Conservation (phyloP, 2,888 invertebrate species). For the Eilema depressum region DNA sequence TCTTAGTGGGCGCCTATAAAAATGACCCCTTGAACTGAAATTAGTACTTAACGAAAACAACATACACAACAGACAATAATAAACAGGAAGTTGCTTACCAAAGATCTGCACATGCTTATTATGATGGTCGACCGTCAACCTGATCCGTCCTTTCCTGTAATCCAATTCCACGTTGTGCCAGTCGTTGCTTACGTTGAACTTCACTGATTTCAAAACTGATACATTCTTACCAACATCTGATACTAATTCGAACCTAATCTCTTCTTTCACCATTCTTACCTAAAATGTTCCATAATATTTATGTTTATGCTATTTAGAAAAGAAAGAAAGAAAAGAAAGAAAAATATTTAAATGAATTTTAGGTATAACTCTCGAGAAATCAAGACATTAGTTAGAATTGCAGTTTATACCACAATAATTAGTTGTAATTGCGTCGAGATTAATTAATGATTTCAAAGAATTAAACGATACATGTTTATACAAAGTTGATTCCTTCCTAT, state of each 20-base stretch:
- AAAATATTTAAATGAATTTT: no score
- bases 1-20: no score
- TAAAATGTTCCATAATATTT: conserved; percentile 54
- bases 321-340: no score
- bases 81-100: conserved; percentile 69
- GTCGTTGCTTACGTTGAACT: conserved; percentile 92
- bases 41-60: neutral
- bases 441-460: neutral
- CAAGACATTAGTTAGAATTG: neutral
- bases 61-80: neutral
- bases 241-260: conserved; percentile 93
- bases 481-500: neutral
- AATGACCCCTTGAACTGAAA: no score
- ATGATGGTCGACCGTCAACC: conserved; percentile 91
- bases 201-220: conserved; percentile 92
- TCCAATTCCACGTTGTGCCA: conserved; percentile 95
- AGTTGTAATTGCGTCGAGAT: neutral
- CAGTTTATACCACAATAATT: no score
- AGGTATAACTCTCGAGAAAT: neutral
- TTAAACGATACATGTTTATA: neutral
- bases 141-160: conserved; percentile 91
- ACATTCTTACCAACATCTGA: conserved; percentile 92
- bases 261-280: conserved; percentile 94
- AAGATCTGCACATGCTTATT: conserved; percentile 90
- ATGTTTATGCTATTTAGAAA: no score